Conservation (phyloP, 2,797 vertebrate genomes). For the Platyrinchus mystaceus region DNA sequence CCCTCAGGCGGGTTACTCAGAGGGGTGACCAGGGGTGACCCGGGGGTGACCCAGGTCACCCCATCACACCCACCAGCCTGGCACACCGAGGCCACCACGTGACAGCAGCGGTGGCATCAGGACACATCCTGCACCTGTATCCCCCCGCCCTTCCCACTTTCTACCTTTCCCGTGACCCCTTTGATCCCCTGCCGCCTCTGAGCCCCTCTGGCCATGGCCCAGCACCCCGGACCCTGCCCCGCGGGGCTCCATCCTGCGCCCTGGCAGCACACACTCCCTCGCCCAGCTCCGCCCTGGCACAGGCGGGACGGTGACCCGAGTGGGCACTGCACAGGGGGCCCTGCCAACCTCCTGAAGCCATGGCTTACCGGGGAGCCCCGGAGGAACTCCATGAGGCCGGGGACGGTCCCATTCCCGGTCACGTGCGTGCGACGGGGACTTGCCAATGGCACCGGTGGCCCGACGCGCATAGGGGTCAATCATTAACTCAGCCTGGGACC, state of each 20-base stretch:
- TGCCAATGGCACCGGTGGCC: background rate
- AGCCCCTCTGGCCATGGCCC: background rate
- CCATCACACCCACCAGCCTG: background rate
- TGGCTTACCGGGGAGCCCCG: background rate
- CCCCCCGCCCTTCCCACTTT: background rate
- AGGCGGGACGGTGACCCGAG: background rate
- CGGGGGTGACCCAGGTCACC: background rate
- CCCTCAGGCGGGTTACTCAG: rapidly evolving
- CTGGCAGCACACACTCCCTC: background rate
- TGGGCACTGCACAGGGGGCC: background rate
- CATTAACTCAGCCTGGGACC: background rate
- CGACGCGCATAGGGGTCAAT: background rate
- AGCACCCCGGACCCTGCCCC: background rate
- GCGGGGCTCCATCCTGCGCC: background rate
- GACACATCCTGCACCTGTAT: background rate
- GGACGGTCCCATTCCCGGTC: background rate
- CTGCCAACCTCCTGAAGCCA: background rate
- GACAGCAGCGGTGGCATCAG: background rate
- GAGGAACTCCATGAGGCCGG: background rate
- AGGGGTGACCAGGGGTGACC: background rate
- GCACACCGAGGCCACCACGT: background rate
- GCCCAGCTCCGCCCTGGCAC: rapidly evolving
- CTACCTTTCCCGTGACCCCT: background rate
- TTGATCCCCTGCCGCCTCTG: too few relatives aligned
- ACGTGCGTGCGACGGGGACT: background rate